phyloP scores from a whole-genome alignment of 2,797 vertebrate genomes.

The Paguma larvata region DNA sequence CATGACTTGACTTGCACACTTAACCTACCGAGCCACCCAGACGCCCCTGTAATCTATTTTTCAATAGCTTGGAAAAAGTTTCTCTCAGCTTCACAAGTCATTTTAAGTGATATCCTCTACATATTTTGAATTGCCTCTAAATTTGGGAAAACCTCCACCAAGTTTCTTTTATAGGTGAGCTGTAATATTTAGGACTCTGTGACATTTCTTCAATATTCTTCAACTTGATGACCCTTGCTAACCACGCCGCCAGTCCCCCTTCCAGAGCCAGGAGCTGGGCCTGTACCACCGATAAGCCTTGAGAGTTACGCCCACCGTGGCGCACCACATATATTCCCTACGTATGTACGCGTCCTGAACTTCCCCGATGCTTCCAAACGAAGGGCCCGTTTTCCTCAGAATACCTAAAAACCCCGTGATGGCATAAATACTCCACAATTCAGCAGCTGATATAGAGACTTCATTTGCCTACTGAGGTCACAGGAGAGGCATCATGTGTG shows the following conservation, averaged over 20 bases:
- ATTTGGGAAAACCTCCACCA: background rate
- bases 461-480: background rate
- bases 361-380: background rate
- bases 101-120: background rate
- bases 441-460: background rate
- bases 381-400: background rate
- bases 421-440: background rate
- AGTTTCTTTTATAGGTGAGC: background rate
- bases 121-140: constrained; percentile 30
- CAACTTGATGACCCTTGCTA: background rate
- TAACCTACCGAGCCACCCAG: too few species aligned
- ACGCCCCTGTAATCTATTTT: background rate
- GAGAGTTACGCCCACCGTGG: background rate
- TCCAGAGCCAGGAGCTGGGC: background rate
- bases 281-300: background rate
- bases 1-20: too few species aligned
- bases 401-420: background rate
- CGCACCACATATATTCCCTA: too few species aligned
- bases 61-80: background rate
- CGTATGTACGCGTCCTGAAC: background rate
- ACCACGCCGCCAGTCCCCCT: background rate
- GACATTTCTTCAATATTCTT: background rate
- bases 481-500: background rate
- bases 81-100: background rate
- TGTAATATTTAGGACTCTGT: background rate